Percentiles rank a stretch among this genome's conserved stretches.
phyloP scores from a whole-genome alignment of 2,797 vertebrate species.

The Acrossocheilus fasciatus region DNA sequence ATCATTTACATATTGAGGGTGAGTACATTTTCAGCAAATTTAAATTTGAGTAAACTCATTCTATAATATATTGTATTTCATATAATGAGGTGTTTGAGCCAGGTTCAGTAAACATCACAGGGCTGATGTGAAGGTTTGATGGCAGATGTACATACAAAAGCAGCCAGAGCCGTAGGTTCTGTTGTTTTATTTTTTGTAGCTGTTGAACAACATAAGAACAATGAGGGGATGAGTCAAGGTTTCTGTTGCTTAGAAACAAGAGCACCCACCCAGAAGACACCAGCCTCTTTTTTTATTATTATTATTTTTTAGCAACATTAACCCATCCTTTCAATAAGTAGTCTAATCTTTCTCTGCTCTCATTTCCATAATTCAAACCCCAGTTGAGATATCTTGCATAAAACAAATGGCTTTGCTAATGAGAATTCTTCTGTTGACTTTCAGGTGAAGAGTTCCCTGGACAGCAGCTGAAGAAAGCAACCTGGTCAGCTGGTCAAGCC shows the following conservation, averaged over 20 bases:
- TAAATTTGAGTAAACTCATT: background rate
- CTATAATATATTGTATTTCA: background rate
- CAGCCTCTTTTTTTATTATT: background rate
- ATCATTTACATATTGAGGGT: background rate
- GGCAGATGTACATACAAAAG: constrained; percentile 16
- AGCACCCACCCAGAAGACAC: constrained; percentile 42
- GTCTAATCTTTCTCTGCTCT: background rate
- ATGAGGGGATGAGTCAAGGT: constrained; percentile 44
- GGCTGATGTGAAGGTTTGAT: constrained; percentile 12
- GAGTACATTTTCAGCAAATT: background rate
- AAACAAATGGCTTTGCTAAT: background rate
- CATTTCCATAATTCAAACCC: background rate
- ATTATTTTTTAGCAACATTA: background rate
- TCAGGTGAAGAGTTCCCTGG: constrained; percentile 1
- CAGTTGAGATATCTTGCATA: background rate
- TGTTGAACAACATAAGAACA: constrained; percentile 38
- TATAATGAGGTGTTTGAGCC: background rate
- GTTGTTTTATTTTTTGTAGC: constrained; percentile 6
- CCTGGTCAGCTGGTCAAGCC: constrained; percentile 3
- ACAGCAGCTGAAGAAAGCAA: background rate
- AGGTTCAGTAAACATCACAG: constrained; percentile 19
- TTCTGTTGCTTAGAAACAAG: constrained; percentile 50
- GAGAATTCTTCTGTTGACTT: background rate
- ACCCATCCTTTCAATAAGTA: background rate
- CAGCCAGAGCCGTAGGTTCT: background rate